These are phyloP conservation scores for Araneus ventricosus DNA, from an alignment of 1,140 invertebrate genomes.

Conservation along the genomic window DNA sequence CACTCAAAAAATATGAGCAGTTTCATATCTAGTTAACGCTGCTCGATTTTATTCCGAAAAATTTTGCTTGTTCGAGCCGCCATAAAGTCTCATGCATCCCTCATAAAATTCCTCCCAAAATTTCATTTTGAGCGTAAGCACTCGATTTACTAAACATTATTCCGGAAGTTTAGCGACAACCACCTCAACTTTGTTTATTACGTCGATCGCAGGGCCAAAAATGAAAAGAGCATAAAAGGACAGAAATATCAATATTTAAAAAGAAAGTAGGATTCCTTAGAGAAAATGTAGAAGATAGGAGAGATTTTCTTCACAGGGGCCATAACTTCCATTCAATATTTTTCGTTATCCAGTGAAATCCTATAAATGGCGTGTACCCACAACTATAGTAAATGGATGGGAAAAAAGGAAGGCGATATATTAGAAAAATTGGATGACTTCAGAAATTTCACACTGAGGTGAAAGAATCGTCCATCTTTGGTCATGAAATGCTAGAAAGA, in stretches of 20 bases:
- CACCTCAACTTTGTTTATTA: constrained; percentile 31
- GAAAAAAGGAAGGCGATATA: background rate
- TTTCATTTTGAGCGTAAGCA: constrained; percentile 61
- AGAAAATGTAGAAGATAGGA: background rate
- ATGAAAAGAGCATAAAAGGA: constrained; percentile 45
- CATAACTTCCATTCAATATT: constrained; percentile 53
- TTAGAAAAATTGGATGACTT: background rate
- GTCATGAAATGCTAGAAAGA: background rate
- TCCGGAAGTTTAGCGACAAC: constrained; percentile 59
- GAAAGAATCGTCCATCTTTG: background rate
- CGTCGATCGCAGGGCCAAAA: background rate
- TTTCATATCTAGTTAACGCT: constrained; percentile 19
- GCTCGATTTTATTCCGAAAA: background rate
- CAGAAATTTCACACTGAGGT: background rate
- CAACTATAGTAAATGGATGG: background rate
- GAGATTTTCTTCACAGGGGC: constrained; percentile 14
- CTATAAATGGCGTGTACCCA: constrained; percentile 4
- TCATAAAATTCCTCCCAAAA: constrained; percentile 42
- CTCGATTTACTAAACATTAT: constrained; percentile 66
- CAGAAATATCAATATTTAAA: constrained; percentile 53
- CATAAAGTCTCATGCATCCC: constrained; percentile 46
- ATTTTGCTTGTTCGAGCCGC: constrained; percentile 13
- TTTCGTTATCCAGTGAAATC: constrained; percentile 1
- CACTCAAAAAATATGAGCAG: background rate
- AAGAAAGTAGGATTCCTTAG: background rate